These are phyloP conservation scores for Dicaeum eximium DNA, from an alignment of 2,113 vertebrate species.

Conservation along the genomic window DNA sequence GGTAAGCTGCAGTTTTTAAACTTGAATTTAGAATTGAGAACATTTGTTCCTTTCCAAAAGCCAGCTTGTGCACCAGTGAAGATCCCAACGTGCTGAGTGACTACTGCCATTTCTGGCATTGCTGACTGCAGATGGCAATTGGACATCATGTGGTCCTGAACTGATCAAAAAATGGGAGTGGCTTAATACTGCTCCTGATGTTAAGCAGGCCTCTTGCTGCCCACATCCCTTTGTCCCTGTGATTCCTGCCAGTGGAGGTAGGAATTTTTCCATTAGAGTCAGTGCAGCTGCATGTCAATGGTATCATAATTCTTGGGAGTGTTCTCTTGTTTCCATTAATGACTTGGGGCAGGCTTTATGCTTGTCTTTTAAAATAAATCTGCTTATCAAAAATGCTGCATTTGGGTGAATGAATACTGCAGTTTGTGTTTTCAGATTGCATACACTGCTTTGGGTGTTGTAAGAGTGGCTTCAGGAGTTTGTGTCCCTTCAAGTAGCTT, in stretches of 20 bases:
- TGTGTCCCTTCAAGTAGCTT: neutral
- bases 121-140: neutral
- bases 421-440: neutral
- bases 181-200: neutral
- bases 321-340: neutral
- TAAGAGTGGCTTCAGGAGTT: neutral
- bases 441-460: neutral
- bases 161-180: neutral
- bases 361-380: neutral
- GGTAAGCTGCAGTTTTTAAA: conserved; percentile 77
- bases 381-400: neutral
- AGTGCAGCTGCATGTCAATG: neutral
- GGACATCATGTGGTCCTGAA: neutral
- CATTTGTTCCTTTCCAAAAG: neutral
- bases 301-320: neutral
- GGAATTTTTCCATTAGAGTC: neutral
- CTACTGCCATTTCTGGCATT: neutral
- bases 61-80: neutral
- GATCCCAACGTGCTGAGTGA: conserved; percentile 69
- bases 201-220: neutral
- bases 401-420: neutral
- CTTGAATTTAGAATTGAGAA: conserved; percentile 10
- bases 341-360: too few relatives aligned
- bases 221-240: neutral
- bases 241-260: neutral